Base-by-base conservation (phyloP, 2,113 vertebrate genomes). In the Scartelaos histophorus region DNA sequence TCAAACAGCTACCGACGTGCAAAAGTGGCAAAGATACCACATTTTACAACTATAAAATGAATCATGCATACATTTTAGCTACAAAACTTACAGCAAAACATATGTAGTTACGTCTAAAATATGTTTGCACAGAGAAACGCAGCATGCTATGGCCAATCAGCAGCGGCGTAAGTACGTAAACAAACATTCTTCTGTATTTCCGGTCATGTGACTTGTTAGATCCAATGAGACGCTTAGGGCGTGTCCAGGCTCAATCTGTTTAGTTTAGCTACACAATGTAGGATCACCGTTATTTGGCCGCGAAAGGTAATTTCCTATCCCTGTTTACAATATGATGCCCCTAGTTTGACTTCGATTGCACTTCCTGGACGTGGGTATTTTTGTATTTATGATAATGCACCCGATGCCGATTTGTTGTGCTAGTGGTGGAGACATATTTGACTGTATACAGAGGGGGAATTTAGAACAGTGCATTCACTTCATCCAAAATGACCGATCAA, bases 381-480 rank as follows among this genome's bases (percentile, higher is more conserved):
- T 0, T 21, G 35, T 65, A 25, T 12, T 21, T 38, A n/a, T 54
- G 68, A 84, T 5, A 34, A 92, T 90, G 91, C 78, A 85, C 46
- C 77, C 81, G 64, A 78, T 82, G 47, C 76, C 82, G 0, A 71
- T 71, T 15, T 67, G 78, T 25, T 5, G 38, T 66, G 74, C 11
- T 5, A 69, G 65, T 61, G 80, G 57, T 38, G 90, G 75, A 56
- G 90, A 88, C 80, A 88, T 95, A 75, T 93, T 94, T 84, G 92
- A 94, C 65, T 89, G 86, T 71, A 86, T 92, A 58, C 91, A 93
- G 66, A 87, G 80, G 54, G 93, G 93, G 47, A 82, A 92, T 67
- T 25, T 85, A 24, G 92, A 93, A 25, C 79, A 82, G 64, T 93
- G 94, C 24, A 81, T 81, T 10, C 76, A 82, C 29, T 82, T 90